A percentile compares a stretch with the other conserved stretches of the same genome.
Evolutionary conservation across 2,797 vertebrate genomes (phyloP).

Genomic region (Erpetoichthys calabaricus): DNA sequence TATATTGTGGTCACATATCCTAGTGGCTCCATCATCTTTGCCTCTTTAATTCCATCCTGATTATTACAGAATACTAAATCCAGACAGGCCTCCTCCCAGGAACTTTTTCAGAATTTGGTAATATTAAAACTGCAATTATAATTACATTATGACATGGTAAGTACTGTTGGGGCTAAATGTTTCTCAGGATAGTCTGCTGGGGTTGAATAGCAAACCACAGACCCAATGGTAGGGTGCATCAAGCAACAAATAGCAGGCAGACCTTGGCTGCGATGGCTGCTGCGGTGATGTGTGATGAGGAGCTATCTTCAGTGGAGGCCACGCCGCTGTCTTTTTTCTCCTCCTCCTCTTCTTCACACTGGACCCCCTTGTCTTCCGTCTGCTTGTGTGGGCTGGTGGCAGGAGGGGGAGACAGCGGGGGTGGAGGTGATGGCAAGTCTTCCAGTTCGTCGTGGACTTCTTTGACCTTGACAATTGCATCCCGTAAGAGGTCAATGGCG

Average conservation of each 20-base stretch:
- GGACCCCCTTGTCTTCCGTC: constrained; percentile 94
- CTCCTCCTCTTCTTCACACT: constrained; percentile 95
- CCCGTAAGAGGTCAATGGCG: constrained; percentile 91
- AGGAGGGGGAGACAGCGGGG: constrained; percentile 86
- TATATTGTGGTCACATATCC: too few species aligned
- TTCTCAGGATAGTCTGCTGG: too few species aligned
- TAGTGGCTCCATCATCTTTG: too few species aligned
- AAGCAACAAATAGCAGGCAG: constrained; percentile 16
- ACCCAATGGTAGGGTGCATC: too few species aligned
- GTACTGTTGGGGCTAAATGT: too few species aligned
- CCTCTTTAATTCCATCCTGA: too few species aligned
- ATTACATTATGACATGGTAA: too few species aligned
- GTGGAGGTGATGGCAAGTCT: constrained; percentile 91
- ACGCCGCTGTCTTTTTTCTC: constrained; percentile 97
- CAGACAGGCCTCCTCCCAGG: too few species aligned
- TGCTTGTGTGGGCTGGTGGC: constrained; percentile 82
- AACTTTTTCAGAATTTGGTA: too few species aligned
- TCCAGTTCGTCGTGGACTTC: constrained; percentile 91
- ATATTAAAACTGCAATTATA: too few species aligned
- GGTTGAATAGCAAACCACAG: too few species aligned
- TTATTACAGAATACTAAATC: too few species aligned
- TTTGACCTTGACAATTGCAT: constrained; percentile 97
- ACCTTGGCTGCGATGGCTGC: constrained; percentile 96
- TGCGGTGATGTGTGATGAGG: constrained; percentile 92
- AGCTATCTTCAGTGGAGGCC: constrained; percentile 95